phyloP scores from a whole-genome alignment of 1,140 invertebrate species.

The Proales similis region DNA sequence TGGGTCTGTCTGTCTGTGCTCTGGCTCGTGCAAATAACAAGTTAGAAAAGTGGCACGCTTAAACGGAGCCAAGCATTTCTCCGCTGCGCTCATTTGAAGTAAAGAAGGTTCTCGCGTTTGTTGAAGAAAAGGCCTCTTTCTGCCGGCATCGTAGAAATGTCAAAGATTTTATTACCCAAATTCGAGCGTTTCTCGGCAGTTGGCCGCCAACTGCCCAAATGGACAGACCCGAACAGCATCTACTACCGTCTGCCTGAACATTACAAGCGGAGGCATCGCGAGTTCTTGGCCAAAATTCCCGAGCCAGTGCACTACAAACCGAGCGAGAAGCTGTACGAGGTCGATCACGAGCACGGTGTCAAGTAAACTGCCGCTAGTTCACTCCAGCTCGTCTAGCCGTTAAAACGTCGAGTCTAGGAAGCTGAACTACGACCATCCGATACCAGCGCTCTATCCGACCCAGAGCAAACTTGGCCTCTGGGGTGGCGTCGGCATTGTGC shows the following conservation, averaged over 20 bases:
- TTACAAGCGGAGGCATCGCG: slow-evolving; percentile 26
- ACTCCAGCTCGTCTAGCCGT: background rate
- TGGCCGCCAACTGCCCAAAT: slow-evolving; percentile 19
- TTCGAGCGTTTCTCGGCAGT: slow-evolving; percentile 20
- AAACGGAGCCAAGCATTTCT: too few species aligned
- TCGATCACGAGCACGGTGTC: slow-evolving; percentile 29
- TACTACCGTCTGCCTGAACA: slow-evolving; percentile 36
- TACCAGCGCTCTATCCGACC: slow-evolving; percentile 68
- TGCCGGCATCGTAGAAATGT: too few species aligned
- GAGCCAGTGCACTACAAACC: slow-evolving; percentile 35
- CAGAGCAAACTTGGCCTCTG: slow-evolving; percentile 79
- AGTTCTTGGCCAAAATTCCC: slow-evolving; percentile 27
- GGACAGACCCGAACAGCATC: slow-evolving; percentile 26
- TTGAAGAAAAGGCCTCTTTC: too few species aligned
- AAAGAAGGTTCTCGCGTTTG: too few species aligned
- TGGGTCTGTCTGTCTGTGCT: too few species aligned
- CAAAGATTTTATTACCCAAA: slow-evolving; percentile 27
- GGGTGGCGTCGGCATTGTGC: slow-evolving; percentile 89
- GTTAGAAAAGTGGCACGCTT: too few species aligned
- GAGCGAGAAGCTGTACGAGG: slow-evolving; percentile 25
- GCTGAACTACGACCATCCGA: slow-evolving; percentile 39
- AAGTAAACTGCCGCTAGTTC: slow-evolving; percentile 2
- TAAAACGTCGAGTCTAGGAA: background rate
- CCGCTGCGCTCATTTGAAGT: too few species aligned
- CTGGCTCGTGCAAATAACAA: too few species aligned